Base-by-base conservation (phyloP, 2,888 invertebrate genomes). In the Lasius fuliginosus region DNA sequence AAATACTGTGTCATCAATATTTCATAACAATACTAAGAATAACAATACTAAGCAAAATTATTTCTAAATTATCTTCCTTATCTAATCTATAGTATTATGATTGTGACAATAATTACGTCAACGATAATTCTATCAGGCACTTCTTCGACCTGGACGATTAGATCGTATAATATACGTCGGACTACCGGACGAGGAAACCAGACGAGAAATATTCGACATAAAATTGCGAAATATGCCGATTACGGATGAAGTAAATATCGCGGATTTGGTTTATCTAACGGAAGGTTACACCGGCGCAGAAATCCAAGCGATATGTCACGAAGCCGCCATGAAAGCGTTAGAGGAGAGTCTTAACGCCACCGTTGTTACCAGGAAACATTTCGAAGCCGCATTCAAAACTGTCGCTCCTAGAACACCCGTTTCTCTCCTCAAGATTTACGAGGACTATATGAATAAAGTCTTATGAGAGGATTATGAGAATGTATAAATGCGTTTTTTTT, bases 201-300 rank as follows among this genome's bases (percentile, higher is more conserved):
- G 99, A 87, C 93, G 95, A 74, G 98, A 98, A 93, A 99, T 99
- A 88, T 97, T 99, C 69, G 95, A 96, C 81, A 96, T 99, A 60
- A 97, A 98, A 93, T 95, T 99, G 18, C 94, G 94, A 2, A 97
- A 97, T 94, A 98, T 98, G 97, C 98, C 98, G 0, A 94, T 96
- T 5, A 95, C 95, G 15, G 95, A 96, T 40, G 96, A 98, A 93
- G 96, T 98, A 0, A 95, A 96, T 88, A 90, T 98, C 0, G 96
- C 97, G 6, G 95, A 95, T 79, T 95, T 99, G 65, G 98, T 98
- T 0, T 92, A 95, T 0, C 94, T 94, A 69, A 98, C 98, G 0
- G 96, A 97, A 42, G 97, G 97, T 0, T 99, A 98, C 95, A 99
- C 99, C 0, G 99, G 99, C 0, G 99, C 99, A 0, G 99, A 99